phyloP scores from a whole-genome alignment of 2,888 invertebrate species.

The Cynaeus angustus region DNA sequence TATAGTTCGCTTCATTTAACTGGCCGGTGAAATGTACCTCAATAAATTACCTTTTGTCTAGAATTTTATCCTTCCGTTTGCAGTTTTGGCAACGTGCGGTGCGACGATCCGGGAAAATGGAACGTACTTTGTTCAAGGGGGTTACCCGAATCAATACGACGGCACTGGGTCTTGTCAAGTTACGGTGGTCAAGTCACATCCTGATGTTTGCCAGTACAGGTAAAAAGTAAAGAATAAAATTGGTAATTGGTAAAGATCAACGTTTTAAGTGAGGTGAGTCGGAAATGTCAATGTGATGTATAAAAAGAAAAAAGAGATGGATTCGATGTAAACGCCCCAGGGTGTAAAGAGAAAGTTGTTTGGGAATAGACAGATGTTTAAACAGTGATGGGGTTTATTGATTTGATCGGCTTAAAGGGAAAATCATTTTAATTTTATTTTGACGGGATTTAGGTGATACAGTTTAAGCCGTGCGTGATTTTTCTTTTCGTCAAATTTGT shows the following conservation, averaged over 20 bases:
- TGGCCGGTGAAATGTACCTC: not conserved
- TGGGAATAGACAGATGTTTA: conserved; percentile 14
- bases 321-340: conserved; percentile 4
- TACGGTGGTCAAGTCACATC: conserved; percentile 84
- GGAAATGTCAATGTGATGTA: conserved; percentile 11
- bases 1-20: not conserved
- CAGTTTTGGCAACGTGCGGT: conserved; percentile 87
- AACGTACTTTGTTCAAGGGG: conserved; percentile 89
- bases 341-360: not conserved
- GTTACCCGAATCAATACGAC: conserved; percentile 85
- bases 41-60: conserved; percentile 12
- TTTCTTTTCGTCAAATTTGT: too few species aligned
- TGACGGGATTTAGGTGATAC: not conserved
- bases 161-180: conserved; percentile 90
- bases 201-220: conserved; percentile 90
- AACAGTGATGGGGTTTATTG: conserved; percentile 7
- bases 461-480: too few species aligned
- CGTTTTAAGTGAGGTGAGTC: not conserved
- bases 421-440: not conserved
- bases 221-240: conserved; percentile 63
- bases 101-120: conserved; percentile 85
- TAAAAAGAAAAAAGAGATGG: not conserved
- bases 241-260: conserved; percentile 7
- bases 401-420: not conserved
- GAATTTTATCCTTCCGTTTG: conserved; percentile 6